Evolutionary conservation across 2,888 invertebrate genomes (phyloP).

Genomic region (Trisateles emortualis): DNA sequence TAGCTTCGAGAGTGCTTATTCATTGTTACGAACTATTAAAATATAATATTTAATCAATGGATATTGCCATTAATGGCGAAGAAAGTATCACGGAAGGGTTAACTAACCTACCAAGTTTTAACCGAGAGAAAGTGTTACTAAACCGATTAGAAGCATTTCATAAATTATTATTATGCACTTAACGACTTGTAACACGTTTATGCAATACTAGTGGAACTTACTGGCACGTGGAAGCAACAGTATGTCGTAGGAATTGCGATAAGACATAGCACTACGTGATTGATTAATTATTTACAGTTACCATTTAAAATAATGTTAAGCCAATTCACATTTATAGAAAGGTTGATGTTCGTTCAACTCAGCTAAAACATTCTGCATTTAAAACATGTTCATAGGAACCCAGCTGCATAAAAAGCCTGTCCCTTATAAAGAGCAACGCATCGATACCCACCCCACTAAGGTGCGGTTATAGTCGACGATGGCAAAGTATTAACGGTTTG

Average conservation of each 20-base stretch:
- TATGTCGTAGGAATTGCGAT: slow-evolving; percentile 62
- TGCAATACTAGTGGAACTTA: slow-evolving; percentile 56
- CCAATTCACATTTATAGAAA: slow-evolving; percentile 28
- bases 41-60: slow-evolving; percentile 15
- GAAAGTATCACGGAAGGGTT: slow-evolving; percentile 40
- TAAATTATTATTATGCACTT: slow-evolving; percentile 51
- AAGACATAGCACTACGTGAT: slow-evolving; percentile 66
- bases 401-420: slow-evolving; percentile 37
- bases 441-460: slow-evolving; percentile 44
- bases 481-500: slow-evolving; percentile 27
- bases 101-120: slow-evolving; percentile 34
- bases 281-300: slow-evolving; percentile 68
- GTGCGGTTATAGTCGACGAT: slow-evolving; percentile 33
- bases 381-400: slow-evolving; percentile 30
- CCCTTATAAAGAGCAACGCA: slow-evolving; percentile 41
- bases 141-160: slow-evolving; percentile 48
- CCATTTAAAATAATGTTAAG: slow-evolving; percentile 28
- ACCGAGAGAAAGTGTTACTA: slow-evolving; percentile 52
- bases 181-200: slow-evolving; percentile 54
- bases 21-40: slow-evolving; percentile 42
- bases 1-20: slow-evolving; percentile 17
- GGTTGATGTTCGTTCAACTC: slow-evolving; percentile 29
- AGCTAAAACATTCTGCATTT: slow-evolving; percentile 31
- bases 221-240: slow-evolving; percentile 66
- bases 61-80: slow-evolving; percentile 19